Percentiles rank a stretch among this genome's conserved stretches.
Conservation (phyloP, 2,797 vertebrate genomes). For the Calcarius lapponicus region DNA sequence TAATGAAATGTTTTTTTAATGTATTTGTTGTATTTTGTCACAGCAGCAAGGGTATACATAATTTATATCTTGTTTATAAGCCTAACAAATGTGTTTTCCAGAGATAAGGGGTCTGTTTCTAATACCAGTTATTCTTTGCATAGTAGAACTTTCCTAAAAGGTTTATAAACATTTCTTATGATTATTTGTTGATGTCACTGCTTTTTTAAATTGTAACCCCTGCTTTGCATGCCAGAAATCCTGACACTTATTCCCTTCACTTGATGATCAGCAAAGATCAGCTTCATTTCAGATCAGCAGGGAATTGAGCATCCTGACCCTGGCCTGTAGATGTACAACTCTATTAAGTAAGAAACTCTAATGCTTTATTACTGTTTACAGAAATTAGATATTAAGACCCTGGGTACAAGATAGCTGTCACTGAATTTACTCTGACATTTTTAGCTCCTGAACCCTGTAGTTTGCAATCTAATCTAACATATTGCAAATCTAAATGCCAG, state of each 20-base stretch:
- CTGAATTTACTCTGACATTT: not conserved
- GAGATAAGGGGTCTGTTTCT: slow-evolving; percentile 76
- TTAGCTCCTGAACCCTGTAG: not conserved
- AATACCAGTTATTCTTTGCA: slow-evolving; percentile 65
- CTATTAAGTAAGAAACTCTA: slow-evolving; percentile 5
- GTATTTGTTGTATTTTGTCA: slow-evolving; percentile 73
- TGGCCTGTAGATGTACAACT: slow-evolving; percentile 28
- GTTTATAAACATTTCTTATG: slow-evolving; percentile 65
- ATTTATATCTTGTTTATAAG: slow-evolving; percentile 80
- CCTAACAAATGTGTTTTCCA: slow-evolving; percentile 78
- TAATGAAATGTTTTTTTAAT: slow-evolving; percentile 71
- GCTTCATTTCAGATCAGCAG: not conserved
- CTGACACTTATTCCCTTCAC: slow-evolving; percentile 11
- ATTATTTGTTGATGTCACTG: slow-evolving; percentile 49
- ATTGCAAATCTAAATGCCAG: not conserved
- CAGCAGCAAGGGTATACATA: slow-evolving; percentile 75
- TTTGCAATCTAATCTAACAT: not conserved
- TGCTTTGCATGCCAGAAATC: slow-evolving; percentile 41
- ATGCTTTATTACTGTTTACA: not conserved
- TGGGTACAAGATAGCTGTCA: not conserved
- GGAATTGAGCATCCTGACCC: not conserved
- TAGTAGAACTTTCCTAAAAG: slow-evolving; percentile 61
- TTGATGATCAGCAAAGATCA: slow-evolving; percentile 39
- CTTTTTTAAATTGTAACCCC: slow-evolving; percentile 15
- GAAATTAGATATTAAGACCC: not conserved